Evolutionary conservation across 2,113 vertebrate genomes (phyloP), one percentile per base, ranked within the genome.

Genomic region (Perca fluviatilis): DNA sequence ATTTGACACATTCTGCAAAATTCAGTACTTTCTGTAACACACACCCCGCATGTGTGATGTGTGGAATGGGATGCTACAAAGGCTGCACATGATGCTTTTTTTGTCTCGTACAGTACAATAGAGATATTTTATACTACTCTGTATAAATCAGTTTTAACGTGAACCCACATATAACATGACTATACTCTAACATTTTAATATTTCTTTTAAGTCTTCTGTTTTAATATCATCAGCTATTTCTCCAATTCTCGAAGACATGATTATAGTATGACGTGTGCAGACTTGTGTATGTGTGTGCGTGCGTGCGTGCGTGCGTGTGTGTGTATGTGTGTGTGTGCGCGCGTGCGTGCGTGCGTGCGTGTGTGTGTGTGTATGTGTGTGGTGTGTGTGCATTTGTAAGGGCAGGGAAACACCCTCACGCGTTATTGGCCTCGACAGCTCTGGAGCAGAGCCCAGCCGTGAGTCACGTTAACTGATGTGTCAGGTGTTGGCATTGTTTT

Each of bases 401-500:
- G 40, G 10, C 40, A 8, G 47, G 60, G 62, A 2, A 53, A 13
- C 25, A 66, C 23, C 46, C n/a, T 57, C 9, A 19, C 80, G 88
- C 15, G 6, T 82, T 78, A 88, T 75, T 70, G 62, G 69, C 74
- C 67, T 16, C 18, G 84, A 84, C 90, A 88, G 77, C 79, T 83
- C 67, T 86, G 85, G 88, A 86, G 73, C 86, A 19, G 54, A 84
- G 79, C 81, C 86, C 61, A 51, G 83, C 69, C 62, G 3, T 57
- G 76, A 81, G 83, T 77, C 79, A 82, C n/a, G 27, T 79, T 85
- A 81, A 86, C 83, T 60, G 33, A 78, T 78, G 66, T 74, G 82
- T 88, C 86, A 91, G 86, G 90, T 86, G 83, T 82, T 86, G 83
- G 74, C 25, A 19, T 73, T 74, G 74, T 70, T 65, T 69, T 67